Base-by-base conservation (phyloP, 2,888 invertebrate species). In the Troides aeacus region DNA sequence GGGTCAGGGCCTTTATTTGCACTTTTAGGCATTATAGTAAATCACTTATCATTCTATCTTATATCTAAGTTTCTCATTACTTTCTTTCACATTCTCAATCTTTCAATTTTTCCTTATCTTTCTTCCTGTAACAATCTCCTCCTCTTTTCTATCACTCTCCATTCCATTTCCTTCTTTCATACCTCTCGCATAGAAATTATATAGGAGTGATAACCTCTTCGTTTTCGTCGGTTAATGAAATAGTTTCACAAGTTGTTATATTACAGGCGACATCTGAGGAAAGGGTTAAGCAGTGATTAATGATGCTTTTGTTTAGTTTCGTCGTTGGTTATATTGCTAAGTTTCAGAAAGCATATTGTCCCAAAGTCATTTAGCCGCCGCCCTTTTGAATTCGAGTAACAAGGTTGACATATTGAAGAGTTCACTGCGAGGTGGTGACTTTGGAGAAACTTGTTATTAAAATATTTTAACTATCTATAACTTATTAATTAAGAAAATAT, bases 311-410 rank as follows among this genome's bases (percentile, higher is more conserved):
- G 63, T 63, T 68, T 63, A 30, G 62, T 46, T 57, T 62, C 24
- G 50, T 50, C 50, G 62, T 24, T 24, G 50, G 58, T 12, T 63
- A 59, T 36, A 50, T 68, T 62, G 62, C 59, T 50, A 50, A 68
- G 68, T 68, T 68, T 68, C 58, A 50, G 68, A 15, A 50, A 59
- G 59, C 50, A 63, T 59, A 68, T 68, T 63, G 68, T 63, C 68
- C 63, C 59, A 46, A 68, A 68, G 63, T 63, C 63, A 68, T 62
- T 62, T 58, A 53, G 30, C 50, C 59, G 42, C 59, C 24, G 36
- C 36, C 59, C 68, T 63, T 68, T 68, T 63, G 63, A 63, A 59
- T 68, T 63, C 58, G 50, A 63, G 58, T 57, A 24, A 50, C 63
- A 21, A 62, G 42, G 61, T 62, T 62, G 39, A 63, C 21, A 63